phyloP scores from a whole-genome alignment of 2,113 vertebrate species.

The Cyanoramphus novaezelandiae region DNA sequence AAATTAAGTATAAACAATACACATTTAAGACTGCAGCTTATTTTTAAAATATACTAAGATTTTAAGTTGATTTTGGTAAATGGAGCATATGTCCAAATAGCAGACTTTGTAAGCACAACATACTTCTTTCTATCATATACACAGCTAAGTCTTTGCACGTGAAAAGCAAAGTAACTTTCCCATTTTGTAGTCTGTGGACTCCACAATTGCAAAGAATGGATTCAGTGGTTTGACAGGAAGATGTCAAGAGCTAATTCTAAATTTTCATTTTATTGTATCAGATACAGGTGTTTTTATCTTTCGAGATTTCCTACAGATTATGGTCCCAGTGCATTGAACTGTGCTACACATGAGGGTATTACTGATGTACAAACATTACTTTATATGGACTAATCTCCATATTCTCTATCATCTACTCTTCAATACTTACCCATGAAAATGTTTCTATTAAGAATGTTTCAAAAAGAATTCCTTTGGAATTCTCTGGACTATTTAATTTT shows the following conservation, averaged over 20 bases:
- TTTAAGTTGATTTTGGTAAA: not conserved
- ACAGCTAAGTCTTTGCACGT: not conserved
- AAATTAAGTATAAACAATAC: not conserved
- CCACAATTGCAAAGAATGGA: not conserved
- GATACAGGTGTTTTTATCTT: not conserved
- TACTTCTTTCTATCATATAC: not conserved
- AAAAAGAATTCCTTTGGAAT: not conserved
- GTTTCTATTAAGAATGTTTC: not conserved
- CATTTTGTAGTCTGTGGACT: not conserved
- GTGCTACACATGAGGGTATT: not conserved
- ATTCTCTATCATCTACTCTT: not conserved
- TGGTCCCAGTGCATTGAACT: not conserved
- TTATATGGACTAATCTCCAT: not conserved
- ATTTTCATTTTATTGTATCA: not conserved
- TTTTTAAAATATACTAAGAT: not conserved
- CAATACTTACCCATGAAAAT: not conserved
- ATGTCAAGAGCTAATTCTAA: not conserved
- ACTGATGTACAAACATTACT: not conserved
- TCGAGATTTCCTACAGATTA: not conserved
- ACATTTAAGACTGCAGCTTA: not conserved
- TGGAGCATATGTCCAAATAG: not conserved
- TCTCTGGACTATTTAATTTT: not conserved
- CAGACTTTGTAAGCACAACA: not conserved
- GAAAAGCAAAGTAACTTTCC: not conserved
- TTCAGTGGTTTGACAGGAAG: not conserved